Base-by-base conservation (phyloP, 2,888 invertebrate genomes). In the Amphiduros pacificus region DNA sequence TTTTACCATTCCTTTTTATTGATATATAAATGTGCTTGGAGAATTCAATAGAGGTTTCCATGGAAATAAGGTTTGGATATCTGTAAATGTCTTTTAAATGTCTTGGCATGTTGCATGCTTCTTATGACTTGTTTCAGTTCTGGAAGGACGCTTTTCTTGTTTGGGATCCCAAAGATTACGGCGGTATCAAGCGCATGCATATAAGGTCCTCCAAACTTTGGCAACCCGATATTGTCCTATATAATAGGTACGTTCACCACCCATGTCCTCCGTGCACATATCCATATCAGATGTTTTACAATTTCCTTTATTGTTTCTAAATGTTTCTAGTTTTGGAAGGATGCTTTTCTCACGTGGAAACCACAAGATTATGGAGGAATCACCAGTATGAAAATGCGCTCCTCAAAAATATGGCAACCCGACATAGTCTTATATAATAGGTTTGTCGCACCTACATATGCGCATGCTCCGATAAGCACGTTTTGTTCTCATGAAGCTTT, bases 391-490 rank as follows among this genome's bases (percentile, higher is more conserved):
- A 94, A 97, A 81, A 94, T 97, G 50, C 96, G 96, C 3, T 94
- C 95, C 3, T 94, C 96, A 83, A 93, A 94, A 80, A 94, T 97
- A 77, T 97, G 97, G 97, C 85, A 95, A 61, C 96, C 97, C 20
- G 97, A 97, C 82, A 94, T 97, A 74, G 94, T 97, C 1, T 87
- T 97, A 6, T 97, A 96, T 81, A 97, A 96, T 85, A 96, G 96
- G 95, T 95, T 85, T 88, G 90, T 87, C 36, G 36, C n/a, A n/a
- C n/a, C n/a, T n/a, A n/a, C n/a, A n/a, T n/a, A n/a, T n/a, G n/a
- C n/a, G n/a, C n/a, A n/a, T n/a, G n/a, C n/a, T n/a, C n/a, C n/a
- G n/a, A n/a, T n/a, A n/a, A n/a, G n/a, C n/a, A n/a, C n/a, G n/a
- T n/a, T n/a, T n/a, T n/a, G n/a, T n/a, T n/a, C n/a, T n/a, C n/a